A percentile compares a stretch with the other conserved stretches of the same genome.
Evolutionary conservation across 2,113 vertebrate genomes (phyloP).

Genomic region (Chascanopsetta lugubris): DNA sequence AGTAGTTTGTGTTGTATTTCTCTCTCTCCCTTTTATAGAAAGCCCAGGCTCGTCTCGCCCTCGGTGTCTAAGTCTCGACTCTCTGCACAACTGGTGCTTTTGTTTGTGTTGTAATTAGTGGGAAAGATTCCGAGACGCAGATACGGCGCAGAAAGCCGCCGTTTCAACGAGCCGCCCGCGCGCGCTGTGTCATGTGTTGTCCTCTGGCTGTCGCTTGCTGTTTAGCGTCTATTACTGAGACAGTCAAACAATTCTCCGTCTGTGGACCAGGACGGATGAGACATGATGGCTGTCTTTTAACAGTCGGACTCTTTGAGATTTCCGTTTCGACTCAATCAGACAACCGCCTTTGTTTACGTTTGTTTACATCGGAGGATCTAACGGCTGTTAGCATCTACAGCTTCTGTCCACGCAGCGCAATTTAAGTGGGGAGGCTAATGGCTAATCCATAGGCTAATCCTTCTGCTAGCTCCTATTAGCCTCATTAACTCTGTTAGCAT

Average conservation of each 20-base stretch:
- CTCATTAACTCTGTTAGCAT: too few species aligned
- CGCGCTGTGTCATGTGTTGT: conserved; percentile 38
- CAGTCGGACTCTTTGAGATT: background rate
- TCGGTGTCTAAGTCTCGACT: conserved; percentile 4
- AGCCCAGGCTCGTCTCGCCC: background rate
- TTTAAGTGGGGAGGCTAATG: too few species aligned
- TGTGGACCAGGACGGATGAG: background rate
- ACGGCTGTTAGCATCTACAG: too few species aligned
- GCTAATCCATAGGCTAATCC: too few species aligned
- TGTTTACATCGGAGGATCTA: too few species aligned
- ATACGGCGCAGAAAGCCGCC: conserved; percentile 24
- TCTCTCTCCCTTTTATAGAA: background rate
- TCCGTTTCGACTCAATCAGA: background rate
- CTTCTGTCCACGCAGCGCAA: too few species aligned
- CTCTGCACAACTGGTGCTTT: conserved; percentile 30
- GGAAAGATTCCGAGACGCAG: conserved; percentile 33
- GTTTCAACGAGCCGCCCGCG: conserved; percentile 31
- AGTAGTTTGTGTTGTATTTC: background rate
- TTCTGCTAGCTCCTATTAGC: too few species aligned
- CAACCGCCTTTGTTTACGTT: background rate
- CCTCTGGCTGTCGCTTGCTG: background rate
- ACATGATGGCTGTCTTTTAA: background rate
- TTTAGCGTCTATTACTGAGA: background rate
- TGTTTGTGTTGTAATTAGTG: conserved; percentile 35
- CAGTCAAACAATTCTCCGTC: background rate